Percentiles rank a stretch among this genome's conserved stretches.
Evolutionary conservation across 1,140 invertebrate species (phyloP).

Genomic region (Pseudachorutes palmiensis): DNA sequence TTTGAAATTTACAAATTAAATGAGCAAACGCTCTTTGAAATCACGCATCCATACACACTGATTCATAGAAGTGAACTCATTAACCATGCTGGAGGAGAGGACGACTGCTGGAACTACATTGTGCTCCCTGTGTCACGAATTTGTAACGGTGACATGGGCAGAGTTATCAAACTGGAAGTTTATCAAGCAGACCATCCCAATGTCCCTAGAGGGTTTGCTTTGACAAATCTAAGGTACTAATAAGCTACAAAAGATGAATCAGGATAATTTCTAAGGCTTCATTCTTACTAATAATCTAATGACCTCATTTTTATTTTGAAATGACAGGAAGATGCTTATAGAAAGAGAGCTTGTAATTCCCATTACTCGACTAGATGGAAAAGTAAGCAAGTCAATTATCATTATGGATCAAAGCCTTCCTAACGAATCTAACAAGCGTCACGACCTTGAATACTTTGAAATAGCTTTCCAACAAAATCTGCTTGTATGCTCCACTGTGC

Average conservation of each 20-base stretch:
- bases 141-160: conserved; percentile 28
- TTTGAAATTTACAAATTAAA: conserved; percentile 26
- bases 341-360: conserved; percentile 25
- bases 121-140: conserved; percentile 19
- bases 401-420: neutral
- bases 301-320: neutral
- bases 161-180: conserved; percentile 31
- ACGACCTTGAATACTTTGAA: too few species aligned
- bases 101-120: conserved; percentile 29
- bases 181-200: conserved; percentile 24
- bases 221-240: conserved; percentile 22
- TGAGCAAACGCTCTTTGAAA: conserved; percentile 17
- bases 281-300: too few species aligned
- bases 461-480: conserved; percentile 23
- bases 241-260: too few species aligned
- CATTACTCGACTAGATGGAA: conserved; percentile 21
- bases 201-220: conserved; percentile 25
- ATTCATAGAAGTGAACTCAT: conserved; percentile 28
- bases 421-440: neutral
- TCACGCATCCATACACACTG: conserved; percentile 27
- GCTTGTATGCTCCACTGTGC: conserved; percentile 23
- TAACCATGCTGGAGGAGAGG: conserved; percentile 20
- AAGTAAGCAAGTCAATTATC: conserved; percentile 18
- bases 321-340: conserved; percentile 17
- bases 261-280: too few species aligned